Base-by-base conservation (phyloP, 30 jellyfish, hydroid and myxozoan genomes). In the Sanderia malayensis region DNA sequence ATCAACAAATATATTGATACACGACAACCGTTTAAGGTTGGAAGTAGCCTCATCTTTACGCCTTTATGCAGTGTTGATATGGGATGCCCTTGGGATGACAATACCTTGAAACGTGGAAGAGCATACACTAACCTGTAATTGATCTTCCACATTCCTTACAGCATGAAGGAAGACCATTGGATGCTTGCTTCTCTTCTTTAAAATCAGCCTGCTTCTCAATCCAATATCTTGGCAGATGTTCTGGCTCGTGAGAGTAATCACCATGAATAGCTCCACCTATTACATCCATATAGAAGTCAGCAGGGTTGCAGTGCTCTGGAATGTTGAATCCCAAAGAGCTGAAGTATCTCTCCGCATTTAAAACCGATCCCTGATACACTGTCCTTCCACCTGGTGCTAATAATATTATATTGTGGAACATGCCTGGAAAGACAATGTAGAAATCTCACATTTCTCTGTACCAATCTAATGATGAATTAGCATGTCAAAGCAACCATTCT, bases 281-380 rank as follows among this genome's bases (percentile, higher is more conserved):
- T 23, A 79, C 91, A 58, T 79, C 91, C 91, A 79, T 66, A 77
- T 49, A 79, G 71, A 44, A 67, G 30, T 79, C 91, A 0, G 91
- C 91, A 23, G 91, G 91, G 71, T 79, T 79, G 47, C 67, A 53
- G 26, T 79, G 76, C 32, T 33, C 82, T 33, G 91, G 91, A 20
- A 53, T 34, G 19, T 0, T 1, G 71, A 52, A 79, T 1, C 83
- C 83, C 46, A 79, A 23, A 25, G 76, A 53, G 19, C 44, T 53
- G 45, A 79, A 79, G 74, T 79, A 67, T 46, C 4, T 25, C 83
- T 47, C 70, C 1, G 83, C 91, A 17, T 26, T 21, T 1, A 70
- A 60, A 24, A 67, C 83, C 2, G 70, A 22, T 20, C 91, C 91
- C 67, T 79, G 82, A 61, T 79, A 79, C 46, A 79, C 91, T 1